Percentiles rank a stretch among this genome's conserved stretches.
Conservation (phyloP, 2,888 invertebrate genomes). For the Caenorhabditis japonica region DNA sequence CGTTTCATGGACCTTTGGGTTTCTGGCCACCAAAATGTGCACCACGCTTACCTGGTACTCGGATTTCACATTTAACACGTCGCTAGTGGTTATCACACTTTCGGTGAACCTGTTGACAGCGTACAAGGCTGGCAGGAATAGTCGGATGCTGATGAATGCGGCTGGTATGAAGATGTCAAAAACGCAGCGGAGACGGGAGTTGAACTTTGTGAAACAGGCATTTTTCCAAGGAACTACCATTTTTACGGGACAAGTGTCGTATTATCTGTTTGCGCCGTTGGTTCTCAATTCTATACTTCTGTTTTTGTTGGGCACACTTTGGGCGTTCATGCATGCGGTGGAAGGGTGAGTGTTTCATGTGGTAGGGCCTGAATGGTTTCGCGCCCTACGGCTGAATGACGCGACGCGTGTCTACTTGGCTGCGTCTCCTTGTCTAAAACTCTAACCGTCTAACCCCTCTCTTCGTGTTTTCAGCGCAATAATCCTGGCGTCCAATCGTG, state of each 20-base stretch:
- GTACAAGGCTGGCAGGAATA: slow-evolving; percentile 23
- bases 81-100: slow-evolving; percentile 19
- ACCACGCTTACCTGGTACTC: slow-evolving; percentile 23
- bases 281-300: slow-evolving; percentile 8
- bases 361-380: too few species aligned
- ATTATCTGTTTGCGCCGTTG: slow-evolving; percentile 22
- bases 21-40: slow-evolving; percentile 14
- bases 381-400: too few species aligned
- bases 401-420: too few species aligned
- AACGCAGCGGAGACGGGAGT: slow-evolving; percentile 18
- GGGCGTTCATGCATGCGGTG: slow-evolving; percentile 33
- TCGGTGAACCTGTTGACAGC: slow-evolving; percentile 18
- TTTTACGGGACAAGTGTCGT: slow-evolving; percentile 24
- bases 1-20: slow-evolving; percentile 21
- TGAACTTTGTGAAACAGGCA: slow-evolving; percentile 24
- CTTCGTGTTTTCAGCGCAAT: slow-evolving; percentile 2
- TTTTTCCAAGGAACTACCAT: slow-evolving; percentile 31
- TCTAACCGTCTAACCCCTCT: too few species aligned
- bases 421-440: too few species aligned
- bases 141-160: slow-evolving; percentile 29
- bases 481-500: slow-evolving; percentile 14
- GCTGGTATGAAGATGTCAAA: slow-evolving; percentile 35
- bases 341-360: slow-evolving; percentile 9
- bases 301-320: slow-evolving; percentile 15
- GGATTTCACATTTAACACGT: slow-evolving; percentile 30